These are phyloP conservation scores for Pyrgilauda ruficollis DNA, from an alignment of 2,113 vertebrate species.

Conservation along the genomic window DNA sequence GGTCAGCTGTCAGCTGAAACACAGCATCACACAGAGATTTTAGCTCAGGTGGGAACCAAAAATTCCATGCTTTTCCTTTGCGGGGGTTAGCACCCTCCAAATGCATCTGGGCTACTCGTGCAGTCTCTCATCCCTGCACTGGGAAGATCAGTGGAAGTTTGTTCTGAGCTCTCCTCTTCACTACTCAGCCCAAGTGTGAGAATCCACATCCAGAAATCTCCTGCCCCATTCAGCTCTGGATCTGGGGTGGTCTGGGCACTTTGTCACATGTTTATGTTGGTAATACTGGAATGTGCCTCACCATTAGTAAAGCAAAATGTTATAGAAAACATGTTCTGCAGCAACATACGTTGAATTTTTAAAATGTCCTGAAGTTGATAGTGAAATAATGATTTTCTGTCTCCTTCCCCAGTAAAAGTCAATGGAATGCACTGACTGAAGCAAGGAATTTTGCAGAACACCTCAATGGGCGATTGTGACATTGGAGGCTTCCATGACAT, in stretches of 20 bases:
- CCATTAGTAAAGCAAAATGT: neutral
- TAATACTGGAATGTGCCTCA: neutral
- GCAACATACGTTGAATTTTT: neutral
- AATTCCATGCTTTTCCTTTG: neutral
- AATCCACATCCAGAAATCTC: neutral
- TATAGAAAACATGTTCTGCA: neutral
- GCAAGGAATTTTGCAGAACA: neutral
- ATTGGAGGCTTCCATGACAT: neutral
- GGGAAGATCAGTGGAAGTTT: neutral
- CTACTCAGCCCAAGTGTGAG: neutral
- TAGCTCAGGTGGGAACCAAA: neutral
- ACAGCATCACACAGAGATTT: neutral
- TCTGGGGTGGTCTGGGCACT: neutral
- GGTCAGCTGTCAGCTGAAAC: neutral
- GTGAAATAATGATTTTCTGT: neutral
- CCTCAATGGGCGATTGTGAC: accelerated
- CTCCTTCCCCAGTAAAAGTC: neutral
- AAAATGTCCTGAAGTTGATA: neutral
- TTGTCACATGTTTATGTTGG: neutral
- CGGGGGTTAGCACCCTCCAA: neutral
- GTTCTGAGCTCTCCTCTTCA: neutral
- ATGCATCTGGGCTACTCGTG: neutral
- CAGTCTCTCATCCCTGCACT: neutral
- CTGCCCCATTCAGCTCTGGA: accelerated
- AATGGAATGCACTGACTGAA: neutral